Evolutionary conservation across 64 coral and sea anemone species (phyloP).

Genomic region (Dendronephthya gigantea): DNA sequence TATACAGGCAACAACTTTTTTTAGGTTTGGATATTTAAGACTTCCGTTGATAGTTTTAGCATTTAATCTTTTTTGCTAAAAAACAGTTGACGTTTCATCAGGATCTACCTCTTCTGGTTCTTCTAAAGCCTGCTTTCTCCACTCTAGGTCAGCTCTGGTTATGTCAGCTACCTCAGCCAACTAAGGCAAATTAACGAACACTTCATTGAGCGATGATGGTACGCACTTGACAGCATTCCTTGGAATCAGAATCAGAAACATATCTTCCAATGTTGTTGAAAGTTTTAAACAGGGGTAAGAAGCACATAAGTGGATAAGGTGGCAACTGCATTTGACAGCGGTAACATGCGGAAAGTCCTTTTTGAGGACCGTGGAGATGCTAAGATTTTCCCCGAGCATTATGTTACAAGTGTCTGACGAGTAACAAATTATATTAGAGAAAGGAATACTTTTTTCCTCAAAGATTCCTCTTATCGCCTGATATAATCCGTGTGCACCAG

Average conservation of each 20-base stretch:
- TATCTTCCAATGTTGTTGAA: background rate
- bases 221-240: background rate
- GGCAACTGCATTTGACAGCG: background rate
- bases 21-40: background rate
- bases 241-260: conserved; percentile 4
- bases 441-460: background rate
- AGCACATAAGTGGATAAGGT: background rate
- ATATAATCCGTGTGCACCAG: background rate
- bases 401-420: background rate
- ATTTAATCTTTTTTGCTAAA: background rate
- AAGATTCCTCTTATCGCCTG: background rate
- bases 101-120: background rate
- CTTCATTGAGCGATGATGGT: too few species aligned
- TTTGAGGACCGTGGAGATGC: background rate
- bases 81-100: background rate
- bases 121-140: background rate
- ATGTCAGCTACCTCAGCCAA: too few species aligned
- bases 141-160: background rate
- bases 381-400: background rate
- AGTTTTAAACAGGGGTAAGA: background rate
- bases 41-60: background rate
- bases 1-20: background rate
- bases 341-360: background rate
- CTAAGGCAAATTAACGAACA: too few species aligned
- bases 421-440: background rate